Evolutionary conservation across 2,113 vertebrate genomes (phyloP).

Genomic region (Propithecus coquereli): DNA sequence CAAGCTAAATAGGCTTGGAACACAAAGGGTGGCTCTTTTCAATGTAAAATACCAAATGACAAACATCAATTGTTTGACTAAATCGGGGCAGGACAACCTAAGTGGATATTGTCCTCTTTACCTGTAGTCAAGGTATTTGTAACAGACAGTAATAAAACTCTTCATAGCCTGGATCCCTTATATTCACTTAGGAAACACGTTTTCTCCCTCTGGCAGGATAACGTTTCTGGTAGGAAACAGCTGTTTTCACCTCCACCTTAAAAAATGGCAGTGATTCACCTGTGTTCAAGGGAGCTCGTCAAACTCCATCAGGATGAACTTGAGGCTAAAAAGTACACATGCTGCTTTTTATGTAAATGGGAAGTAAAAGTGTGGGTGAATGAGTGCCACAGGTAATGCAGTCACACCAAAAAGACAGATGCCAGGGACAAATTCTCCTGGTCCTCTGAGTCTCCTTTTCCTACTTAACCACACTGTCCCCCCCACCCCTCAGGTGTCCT

Average conservation of each 20-base stretch:
- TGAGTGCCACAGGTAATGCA: not conserved
- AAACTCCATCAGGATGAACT: not conserved
- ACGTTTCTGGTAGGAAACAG: not conserved
- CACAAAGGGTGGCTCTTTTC: not conserved
- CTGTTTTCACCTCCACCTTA: not conserved
- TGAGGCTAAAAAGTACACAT: not conserved
- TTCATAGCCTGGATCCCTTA: not conserved
- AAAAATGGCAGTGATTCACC: not conserved
- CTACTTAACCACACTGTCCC: not conserved
- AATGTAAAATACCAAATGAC: not conserved
- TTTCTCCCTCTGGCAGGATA: not conserved
- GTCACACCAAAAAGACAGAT: not conserved
- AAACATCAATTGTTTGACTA: not conserved
- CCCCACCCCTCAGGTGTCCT: not conserved
- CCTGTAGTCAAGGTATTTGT: not conserved
- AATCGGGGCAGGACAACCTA: not conserved
- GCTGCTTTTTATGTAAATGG: conserved; percentile 11
- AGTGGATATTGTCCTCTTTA: not conserved
- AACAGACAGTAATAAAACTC: not conserved
- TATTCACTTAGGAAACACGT: not conserved
- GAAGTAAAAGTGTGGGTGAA: not conserved
- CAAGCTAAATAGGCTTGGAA: not conserved
- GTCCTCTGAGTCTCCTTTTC: not conserved
- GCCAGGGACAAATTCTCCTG: not conserved
- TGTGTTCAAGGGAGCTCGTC: not conserved